phyloP scores from a whole-genome alignment of 1,140 invertebrate genomes.

The Oryctes rhinoceros region DNA sequence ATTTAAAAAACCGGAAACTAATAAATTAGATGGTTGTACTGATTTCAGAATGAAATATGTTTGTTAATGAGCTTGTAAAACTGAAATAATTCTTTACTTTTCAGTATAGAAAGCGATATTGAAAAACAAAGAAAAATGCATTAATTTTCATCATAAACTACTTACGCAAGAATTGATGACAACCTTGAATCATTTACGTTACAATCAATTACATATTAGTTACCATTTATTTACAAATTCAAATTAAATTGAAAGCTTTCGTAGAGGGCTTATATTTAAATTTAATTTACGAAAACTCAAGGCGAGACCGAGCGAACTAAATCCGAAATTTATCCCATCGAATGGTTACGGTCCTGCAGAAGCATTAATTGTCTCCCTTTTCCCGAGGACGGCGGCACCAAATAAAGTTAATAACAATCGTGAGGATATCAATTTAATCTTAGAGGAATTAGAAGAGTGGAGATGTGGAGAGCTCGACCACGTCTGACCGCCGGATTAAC shows the following conservation, averaged over 20 bases:
- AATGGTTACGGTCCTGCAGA: conserved; percentile 2
- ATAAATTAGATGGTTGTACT: too few relatives aligned
- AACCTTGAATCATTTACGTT: too few relatives aligned
- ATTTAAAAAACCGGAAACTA: too few relatives aligned
- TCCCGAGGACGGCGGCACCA: neutral
- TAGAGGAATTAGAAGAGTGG: conserved; percentile 35
- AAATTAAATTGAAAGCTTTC: conserved; percentile 12
- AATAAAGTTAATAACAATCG: conserved; percentile 37
- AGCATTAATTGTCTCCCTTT: conserved; percentile 34
- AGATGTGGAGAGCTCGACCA: conserved; percentile 26
- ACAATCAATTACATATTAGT: neutral
- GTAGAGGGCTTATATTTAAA: neutral
- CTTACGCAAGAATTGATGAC: too few relatives aligned
- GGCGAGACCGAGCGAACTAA: conserved; percentile 6
- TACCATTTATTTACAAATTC: neutral
- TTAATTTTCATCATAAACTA: too few relatives aligned
- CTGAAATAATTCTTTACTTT: too few relatives aligned
- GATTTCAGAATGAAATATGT: too few relatives aligned
- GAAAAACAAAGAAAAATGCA: too few relatives aligned
- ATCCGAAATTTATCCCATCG: conserved; percentile 17
- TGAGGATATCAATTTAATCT: conserved; percentile 37
- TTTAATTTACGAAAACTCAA: neutral
- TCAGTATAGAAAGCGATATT: too few relatives aligned
- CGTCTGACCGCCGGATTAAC: conserved; percentile 30
- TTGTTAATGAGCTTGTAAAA: too few relatives aligned